Percentiles rank a stretch among this genome's conserved stretches.
Conservation (phyloP, 2,888 invertebrate species). For the Agrilus biguttatus region DNA sequence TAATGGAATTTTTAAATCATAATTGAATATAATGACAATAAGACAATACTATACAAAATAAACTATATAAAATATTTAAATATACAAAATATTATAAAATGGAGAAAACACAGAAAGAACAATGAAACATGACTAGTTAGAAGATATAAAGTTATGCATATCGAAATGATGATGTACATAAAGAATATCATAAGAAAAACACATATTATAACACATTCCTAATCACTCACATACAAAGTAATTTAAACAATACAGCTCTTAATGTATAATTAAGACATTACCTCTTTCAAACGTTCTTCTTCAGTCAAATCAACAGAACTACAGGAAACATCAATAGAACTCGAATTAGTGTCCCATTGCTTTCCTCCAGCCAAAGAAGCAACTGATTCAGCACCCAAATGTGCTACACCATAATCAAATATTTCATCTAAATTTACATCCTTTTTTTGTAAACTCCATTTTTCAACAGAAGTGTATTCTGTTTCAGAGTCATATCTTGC, state of each 20-base stretch:
- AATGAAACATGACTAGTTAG: neutral
- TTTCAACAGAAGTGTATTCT: neutral
- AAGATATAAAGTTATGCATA: neutral
- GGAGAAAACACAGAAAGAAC: neutral
- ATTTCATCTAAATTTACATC: constrained; percentile 34
- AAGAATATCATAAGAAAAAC: too few relatives aligned
- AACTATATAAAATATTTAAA: neutral
- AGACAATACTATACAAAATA: neutral
- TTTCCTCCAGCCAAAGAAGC: constrained; percentile 18
- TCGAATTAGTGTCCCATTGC: constrained; percentile 15
- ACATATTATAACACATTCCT: too few relatives aligned
- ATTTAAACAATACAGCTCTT: too few relatives aligned
- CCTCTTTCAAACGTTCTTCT: constrained; percentile 7
- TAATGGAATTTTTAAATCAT: neutral
- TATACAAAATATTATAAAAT: too few relatives aligned
- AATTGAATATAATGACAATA: too few relatives aligned
- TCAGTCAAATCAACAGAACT: constrained; percentile 5
- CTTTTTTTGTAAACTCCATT: constrained; percentile 23
- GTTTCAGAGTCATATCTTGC: constrained; percentile 20
- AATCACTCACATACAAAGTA: too few relatives aligned
- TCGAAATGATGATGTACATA: too few relatives aligned
- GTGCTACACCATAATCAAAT: constrained; percentile 45
- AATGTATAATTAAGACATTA: constrained; percentile 1
- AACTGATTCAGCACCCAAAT: constrained; percentile 31
- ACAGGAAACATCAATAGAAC: constrained; percentile 18